phyloP scores from a whole-genome alignment of 2,113 vertebrate species.

The Aegypius monachus region DNA sequence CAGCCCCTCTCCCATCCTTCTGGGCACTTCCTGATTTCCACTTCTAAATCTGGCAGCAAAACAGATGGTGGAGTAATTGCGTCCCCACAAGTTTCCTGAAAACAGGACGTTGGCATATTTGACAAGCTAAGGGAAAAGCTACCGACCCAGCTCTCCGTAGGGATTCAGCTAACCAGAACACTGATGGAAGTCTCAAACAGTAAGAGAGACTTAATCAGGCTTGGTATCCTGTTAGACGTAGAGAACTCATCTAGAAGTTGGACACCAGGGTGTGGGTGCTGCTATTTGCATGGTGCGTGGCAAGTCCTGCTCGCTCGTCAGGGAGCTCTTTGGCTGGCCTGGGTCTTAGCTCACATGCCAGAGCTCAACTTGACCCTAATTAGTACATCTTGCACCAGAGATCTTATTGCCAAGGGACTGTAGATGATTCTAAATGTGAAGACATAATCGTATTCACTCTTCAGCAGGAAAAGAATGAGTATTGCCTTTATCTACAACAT shows the following conservation, averaged over 20 bases:
- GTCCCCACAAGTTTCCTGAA: not conserved
- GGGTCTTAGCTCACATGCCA: not conserved
- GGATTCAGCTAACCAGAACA: not conserved
- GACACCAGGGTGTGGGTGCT: not conserved
- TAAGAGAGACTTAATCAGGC: not conserved
- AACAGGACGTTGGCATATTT: not conserved
- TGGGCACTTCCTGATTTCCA: not conserved
- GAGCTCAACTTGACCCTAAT: not conserved
- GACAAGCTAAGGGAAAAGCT: not conserved
- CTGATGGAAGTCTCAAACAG: not conserved
- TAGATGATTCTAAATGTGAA: not conserved
- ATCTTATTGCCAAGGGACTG: not conserved
- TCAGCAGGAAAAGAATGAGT: not conserved
- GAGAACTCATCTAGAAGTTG: not conserved
- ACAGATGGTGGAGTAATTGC: not conserved
- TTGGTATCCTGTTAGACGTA: not conserved
- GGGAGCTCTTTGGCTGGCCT: not conserved
- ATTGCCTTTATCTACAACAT: not conserved
- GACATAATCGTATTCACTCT: not conserved
- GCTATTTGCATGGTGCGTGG: not conserved
- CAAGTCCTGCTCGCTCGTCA: not conserved
- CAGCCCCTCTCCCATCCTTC: not conserved
- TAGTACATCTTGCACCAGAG: not conserved
- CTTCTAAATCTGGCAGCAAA: not conserved
- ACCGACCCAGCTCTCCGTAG: fast-evolving